Evolutionary conservation across 2,888 invertebrate species (phyloP).

Genomic region (Epinotia nisella): DNA sequence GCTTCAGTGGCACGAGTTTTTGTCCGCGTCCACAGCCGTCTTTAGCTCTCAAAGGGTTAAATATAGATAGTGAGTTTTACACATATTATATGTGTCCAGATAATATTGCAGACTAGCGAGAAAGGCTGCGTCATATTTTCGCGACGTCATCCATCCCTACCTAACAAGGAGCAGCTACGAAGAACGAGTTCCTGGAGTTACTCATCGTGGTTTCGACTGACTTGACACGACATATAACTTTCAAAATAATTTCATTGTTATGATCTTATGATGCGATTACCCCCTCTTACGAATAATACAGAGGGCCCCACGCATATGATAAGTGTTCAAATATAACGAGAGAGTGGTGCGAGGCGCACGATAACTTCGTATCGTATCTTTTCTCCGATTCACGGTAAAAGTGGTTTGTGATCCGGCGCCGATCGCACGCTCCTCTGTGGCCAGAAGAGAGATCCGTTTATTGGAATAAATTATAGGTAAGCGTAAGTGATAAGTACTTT

Average conservation of each 20-base stretch:
- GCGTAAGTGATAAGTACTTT: conserved; percentile 35
- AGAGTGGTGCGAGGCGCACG: conserved; percentile 41
- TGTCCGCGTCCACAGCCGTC: too few relatives aligned
- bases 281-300: conserved; percentile 40
- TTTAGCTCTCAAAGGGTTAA: too few relatives aligned
- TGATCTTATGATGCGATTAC: conserved; percentile 14
- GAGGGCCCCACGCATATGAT: conserved; percentile 39
- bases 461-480: conserved; percentile 44
- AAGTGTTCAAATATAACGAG: conserved; percentile 43
- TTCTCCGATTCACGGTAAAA: conserved; percentile 41
- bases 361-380: conserved; percentile 32
- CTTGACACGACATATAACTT: conserved; percentile 29
- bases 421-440: conserved; percentile 36
- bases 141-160: too few relatives aligned
- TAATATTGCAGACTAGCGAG: too few relatives aligned
- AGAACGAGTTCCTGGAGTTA: conserved; percentile 12
- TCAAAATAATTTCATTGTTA: conserved; percentile 39
- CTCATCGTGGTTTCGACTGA: conserved; percentile 15
- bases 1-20: too few relatives aligned
- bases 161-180: too few relatives aligned
- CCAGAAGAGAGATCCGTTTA: conserved; percentile 34
- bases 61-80: too few relatives aligned
- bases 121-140: too few relatives aligned
- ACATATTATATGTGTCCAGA: too few relatives aligned
- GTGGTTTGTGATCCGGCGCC: conserved; percentile 33